Percentiles rank a stretch among this genome's conserved stretches.
Evolutionary conservation across 2,797 vertebrate genomes (phyloP).

Genomic region (Diplodus sargus): DNA sequence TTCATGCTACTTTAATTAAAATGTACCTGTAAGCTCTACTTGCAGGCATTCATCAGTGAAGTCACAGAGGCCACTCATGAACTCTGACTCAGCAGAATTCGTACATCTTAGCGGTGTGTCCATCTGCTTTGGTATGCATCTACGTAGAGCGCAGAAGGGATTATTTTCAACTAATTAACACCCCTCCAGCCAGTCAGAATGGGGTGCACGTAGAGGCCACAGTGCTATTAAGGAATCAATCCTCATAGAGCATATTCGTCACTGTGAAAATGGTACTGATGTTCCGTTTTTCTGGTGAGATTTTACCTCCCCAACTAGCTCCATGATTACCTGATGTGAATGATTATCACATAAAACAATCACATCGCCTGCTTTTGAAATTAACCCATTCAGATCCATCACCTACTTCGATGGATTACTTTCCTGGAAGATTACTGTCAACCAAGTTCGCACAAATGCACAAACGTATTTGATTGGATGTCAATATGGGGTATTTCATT

Average conservation of each 20-base stretch:
- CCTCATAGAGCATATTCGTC: conserved; percentile 12
- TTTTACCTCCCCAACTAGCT: not conserved
- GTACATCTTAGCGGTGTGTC: conserved; percentile 16
- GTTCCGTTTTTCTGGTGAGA: not conserved
- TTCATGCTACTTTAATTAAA: conserved; percentile 42
- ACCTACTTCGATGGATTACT: too few relatives aligned
- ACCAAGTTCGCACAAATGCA: too few relatives aligned
- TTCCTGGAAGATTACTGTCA: too few relatives aligned
- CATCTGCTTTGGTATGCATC: conserved; percentile 31
- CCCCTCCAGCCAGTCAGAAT: conserved; percentile 44
- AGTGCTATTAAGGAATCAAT: conserved; percentile 40
- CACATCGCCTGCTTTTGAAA: not conserved
- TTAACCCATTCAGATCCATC: not conserved
- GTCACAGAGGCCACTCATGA: conserved; percentile 38
- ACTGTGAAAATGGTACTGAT: conserved; percentile 4
- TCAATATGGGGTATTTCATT: too few relatives aligned
- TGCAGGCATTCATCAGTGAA: conserved; percentile 40
- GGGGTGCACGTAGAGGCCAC: conserved; percentile 45
- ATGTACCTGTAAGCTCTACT: conserved; percentile 11
- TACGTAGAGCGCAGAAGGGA: conserved; percentile 29
- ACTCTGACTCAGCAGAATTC: conserved; percentile 61
- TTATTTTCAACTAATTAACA: conserved; percentile 65
- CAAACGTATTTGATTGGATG: too few relatives aligned
- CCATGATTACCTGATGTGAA: not conserved
- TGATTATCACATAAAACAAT: not conserved